A percentile compares a stretch with the other conserved stretches of the same genome.
Conservation (phyloP, 2,113 vertebrate genomes). For the Channa maculata region DNA sequence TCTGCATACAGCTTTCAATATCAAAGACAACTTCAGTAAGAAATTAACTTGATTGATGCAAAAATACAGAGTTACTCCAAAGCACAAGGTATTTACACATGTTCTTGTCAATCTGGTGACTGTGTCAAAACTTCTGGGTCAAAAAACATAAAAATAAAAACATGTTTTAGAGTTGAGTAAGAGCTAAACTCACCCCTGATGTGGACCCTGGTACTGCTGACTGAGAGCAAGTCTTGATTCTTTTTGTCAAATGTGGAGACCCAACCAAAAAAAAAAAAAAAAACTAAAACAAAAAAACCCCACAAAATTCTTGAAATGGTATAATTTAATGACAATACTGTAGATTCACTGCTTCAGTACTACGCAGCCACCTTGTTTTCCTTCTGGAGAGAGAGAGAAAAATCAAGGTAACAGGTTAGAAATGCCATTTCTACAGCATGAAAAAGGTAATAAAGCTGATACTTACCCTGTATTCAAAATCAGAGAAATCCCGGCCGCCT, state of each 20-base stretch:
- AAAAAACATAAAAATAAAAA: slow-evolving; percentile 17
- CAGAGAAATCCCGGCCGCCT: slow-evolving; percentile 93
- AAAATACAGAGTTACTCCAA: slow-evolving; percentile 90
- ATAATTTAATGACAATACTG: slow-evolving; percentile 82
- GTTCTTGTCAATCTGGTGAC: slow-evolving; percentile 83
- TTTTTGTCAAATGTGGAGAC: slow-evolving; percentile 85
- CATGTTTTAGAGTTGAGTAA: slow-evolving; percentile 55
- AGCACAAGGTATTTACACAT: slow-evolving; percentile 86
- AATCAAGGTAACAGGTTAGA: neutral
- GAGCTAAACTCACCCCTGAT: slow-evolving; percentile 82
- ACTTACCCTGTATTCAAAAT: slow-evolving; percentile 96
- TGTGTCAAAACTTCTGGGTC: slow-evolving; percentile 75
- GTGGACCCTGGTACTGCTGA: slow-evolving; percentile 91
- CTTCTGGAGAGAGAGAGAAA: slow-evolving; percentile 85
- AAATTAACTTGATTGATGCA: slow-evolving; percentile 88
- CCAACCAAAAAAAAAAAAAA: slow-evolving; percentile 61
- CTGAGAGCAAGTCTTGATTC: slow-evolving; percentile 88
- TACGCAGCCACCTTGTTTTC: slow-evolving; percentile 98
- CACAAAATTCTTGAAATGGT: slow-evolving; percentile 35
- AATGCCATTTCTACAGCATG: accelerated
- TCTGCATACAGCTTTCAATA: slow-evolving; percentile 84
- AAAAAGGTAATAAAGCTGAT: neutral
- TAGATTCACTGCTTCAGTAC: slow-evolving; percentile 77
- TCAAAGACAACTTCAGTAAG: slow-evolving; percentile 88
- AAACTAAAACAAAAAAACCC: no score